Base-by-base conservation (phyloP, 2,888 invertebrate species). In the Ochlodes sylvanus region DNA sequence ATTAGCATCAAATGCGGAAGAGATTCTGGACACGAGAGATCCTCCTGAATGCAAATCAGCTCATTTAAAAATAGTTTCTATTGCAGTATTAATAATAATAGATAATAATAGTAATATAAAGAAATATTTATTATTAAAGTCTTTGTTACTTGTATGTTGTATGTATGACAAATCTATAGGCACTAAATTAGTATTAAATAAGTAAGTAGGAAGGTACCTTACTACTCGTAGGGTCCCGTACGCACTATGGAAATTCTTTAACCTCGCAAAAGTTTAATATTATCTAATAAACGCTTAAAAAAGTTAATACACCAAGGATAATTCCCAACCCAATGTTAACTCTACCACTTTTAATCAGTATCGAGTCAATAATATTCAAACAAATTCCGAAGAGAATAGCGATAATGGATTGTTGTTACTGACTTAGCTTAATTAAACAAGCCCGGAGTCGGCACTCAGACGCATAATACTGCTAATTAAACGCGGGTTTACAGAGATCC, bases 401-500 rank as follows among this genome's bases (percentile, higher is more conserved):
- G 75, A 72, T 82, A 81, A 82, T 85, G 87, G 88, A 85, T 89
- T 89, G 87, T 89, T 90, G 90, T 87, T 89, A 92, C 90, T 92
- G 92, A 90, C 89, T 92, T 90, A 82, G 90, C 91, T 90, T 92
- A 92, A 93, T 92, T 92, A 91, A 90, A 90, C 90, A 89, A 87
- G 85, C 86, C 86, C 81, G 85, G 81, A 89, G 89, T 89, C 90
- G 89, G 88, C 91, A 89, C 92, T 92, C 90, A 87, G 87, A 88
- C 89, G 88, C 90, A 91, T 92, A 91, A 92, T 90, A 87, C 89
- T 86, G 88, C 90, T 92, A 92, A 93, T 92, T 93, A 92, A 91
- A 92, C 88, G 90, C 84, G 88, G 90, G 90, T 87, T 91, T 91
- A 90, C 90, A 89, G 88, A 90, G 91, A 90, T 91, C 90, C 90